A percentile compares a stretch with the other conserved stretches of the same genome.
phyloP scores from a whole-genome alignment of 2,797 vertebrate species.

The Tapera naevia region DNA sequence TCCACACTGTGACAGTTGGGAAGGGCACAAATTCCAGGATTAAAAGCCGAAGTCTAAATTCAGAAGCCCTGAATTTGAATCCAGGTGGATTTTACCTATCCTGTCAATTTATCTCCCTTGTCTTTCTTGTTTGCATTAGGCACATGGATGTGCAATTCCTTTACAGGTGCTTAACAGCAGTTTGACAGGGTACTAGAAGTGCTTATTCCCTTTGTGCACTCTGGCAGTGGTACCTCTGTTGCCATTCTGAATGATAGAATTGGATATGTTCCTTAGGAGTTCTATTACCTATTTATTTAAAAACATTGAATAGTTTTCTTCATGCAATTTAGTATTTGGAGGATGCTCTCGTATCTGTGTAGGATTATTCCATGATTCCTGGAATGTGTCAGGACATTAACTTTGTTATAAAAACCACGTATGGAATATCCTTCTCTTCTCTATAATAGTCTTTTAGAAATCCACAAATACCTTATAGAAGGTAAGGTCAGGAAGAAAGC shows the following conservation, averaged over 20 bases:
- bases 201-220: not conserved
- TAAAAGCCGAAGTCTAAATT: not conserved
- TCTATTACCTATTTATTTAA: not conserved
- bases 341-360: not conserved
- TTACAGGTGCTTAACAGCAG: not conserved
- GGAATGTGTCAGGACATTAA: not conserved
- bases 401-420: not conserved
- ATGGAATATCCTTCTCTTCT: not conserved
- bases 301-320: not conserved
- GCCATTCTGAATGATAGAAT: not conserved
- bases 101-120: not conserved
- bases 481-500: constrained; percentile 12
- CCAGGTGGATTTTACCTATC: not conserved
- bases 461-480: not conserved
- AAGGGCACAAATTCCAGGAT: not conserved
- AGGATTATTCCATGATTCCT: not conserved
- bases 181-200: not conserved
- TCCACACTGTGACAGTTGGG: not conserved
- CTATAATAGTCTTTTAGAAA: not conserved
- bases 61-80: not conserved
- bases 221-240: not conserved
- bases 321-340: not conserved
- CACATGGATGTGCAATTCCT: not conserved
- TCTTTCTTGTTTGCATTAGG: not conserved
- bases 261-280: not conserved